Conservation (phyloP, 2,797 vertebrate species). For the Manis pentadactyla region DNA sequence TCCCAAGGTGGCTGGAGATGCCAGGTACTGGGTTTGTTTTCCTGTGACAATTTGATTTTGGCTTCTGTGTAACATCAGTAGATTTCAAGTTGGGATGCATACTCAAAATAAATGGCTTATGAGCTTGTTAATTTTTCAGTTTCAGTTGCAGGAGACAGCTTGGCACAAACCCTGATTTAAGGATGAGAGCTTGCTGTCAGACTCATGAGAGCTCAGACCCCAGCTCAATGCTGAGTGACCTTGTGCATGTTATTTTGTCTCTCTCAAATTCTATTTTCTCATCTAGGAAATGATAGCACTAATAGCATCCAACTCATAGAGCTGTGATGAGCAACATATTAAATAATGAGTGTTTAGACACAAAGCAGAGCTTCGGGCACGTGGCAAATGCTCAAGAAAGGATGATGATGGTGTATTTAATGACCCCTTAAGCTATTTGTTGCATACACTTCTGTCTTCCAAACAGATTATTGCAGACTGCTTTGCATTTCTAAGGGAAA, state of each 20-base stretch:
- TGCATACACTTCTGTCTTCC: background rate
- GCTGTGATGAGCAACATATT: background rate
- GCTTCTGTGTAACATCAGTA: background rate
- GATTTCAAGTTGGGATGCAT: background rate
- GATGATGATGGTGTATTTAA: background rate
- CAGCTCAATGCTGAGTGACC: background rate
- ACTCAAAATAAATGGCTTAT: background rate
- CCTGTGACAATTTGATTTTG: background rate
- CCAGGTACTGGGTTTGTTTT: background rate
- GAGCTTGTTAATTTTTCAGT: background rate
- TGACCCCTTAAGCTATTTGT: background rate
- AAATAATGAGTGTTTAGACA: background rate
- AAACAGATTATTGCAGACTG: background rate
- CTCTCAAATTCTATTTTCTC: background rate
- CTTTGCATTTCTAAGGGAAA: constrained; percentile 39
- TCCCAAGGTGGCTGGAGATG: background rate
- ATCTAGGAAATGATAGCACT: background rate
- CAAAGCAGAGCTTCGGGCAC: background rate
- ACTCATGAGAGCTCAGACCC: background rate
- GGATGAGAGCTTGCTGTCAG: background rate
- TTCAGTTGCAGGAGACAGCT: background rate
- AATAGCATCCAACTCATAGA: background rate
- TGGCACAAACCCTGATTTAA: background rate
- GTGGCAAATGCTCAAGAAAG: background rate
- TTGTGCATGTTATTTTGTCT: background rate